Conservation (phyloP, 92 coral and sea anemone species). For the Zoanthus sansibaricus region DNA sequence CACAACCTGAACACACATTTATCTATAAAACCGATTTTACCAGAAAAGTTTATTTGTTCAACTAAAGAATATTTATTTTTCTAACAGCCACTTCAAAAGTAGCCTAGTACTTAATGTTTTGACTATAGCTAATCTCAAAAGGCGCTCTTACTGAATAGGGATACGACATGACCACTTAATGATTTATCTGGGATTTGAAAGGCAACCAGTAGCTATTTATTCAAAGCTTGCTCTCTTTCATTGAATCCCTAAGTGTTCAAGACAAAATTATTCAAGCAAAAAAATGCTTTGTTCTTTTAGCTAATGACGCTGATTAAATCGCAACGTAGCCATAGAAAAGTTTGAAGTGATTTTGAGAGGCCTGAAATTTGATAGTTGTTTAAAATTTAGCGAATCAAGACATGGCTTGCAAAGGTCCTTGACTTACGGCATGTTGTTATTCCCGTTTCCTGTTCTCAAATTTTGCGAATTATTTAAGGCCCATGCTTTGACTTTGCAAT, state of each 20-base stretch:
- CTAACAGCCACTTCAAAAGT: background rate
- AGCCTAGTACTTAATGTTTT: background rate
- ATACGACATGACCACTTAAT: background rate
- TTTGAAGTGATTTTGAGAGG: no score
- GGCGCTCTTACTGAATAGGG: background rate
- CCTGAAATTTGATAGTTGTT: no score
- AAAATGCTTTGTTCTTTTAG: background rate
- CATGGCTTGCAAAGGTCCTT: background rate
- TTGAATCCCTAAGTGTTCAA: slow-evolving; percentile 8
- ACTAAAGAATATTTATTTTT: background rate
- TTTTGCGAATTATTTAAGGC: background rate
- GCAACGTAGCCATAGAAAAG: no score
- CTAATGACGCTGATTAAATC: background rate
- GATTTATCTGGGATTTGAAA: background rate
- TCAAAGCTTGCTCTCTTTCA: slow-evolving; percentile 1
- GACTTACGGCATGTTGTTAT: background rate
- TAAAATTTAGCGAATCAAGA: no score
- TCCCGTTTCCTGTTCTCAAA: background rate
- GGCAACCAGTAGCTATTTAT: background rate
- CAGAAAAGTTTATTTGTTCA: background rate
- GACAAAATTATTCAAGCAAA: slow-evolving; percentile 22
- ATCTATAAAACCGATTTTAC: background rate
- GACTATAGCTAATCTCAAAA: background rate
- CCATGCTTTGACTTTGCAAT: no score
- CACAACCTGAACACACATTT: background rate